Percentiles rank a stretch among this genome's conserved stretches.
phyloP scores from a whole-genome alignment of 2,888 invertebrate species.

The Syrphus vitripennis region DNA sequence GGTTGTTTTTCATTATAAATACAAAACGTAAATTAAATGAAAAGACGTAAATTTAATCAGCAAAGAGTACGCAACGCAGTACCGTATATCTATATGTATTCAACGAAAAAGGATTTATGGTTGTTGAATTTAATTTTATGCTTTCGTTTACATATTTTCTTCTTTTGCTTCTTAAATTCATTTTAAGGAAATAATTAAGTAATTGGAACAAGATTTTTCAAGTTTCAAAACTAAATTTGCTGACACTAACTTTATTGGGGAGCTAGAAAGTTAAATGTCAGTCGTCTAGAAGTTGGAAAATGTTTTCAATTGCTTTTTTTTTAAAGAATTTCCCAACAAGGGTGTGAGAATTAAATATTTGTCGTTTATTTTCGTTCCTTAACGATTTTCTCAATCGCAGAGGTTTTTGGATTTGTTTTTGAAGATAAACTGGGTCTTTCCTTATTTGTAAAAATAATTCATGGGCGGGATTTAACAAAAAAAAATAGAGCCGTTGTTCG shows the following conservation, averaged over 20 bases:
- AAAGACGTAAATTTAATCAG: slow-evolving; percentile 9
- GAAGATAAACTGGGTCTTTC: no score
- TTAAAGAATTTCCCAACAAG: neutral
- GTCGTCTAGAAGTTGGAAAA: neutral
- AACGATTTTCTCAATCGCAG: no score
- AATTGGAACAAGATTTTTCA: neutral
- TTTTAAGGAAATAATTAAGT: slow-evolving; percentile 5
- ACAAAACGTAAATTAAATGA: neutral
- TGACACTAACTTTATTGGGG: neutral
- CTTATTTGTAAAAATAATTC: no score
- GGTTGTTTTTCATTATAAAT: slow-evolving; percentile 2
- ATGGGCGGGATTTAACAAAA: no score
- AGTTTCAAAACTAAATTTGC: neutral
- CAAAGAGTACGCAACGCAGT: neutral
- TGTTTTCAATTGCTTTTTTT: neutral
- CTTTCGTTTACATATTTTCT: neutral
- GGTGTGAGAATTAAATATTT: neutral
- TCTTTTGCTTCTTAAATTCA: neutral
- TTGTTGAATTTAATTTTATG: slow-evolving; percentile 1
- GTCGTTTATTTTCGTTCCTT: neutral
- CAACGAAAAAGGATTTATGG: slow-evolving; percentile 8
- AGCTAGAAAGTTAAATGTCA: neutral
- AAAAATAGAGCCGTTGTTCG: no score
- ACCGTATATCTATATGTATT: neutral
- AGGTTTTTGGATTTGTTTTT: no score